Conservation (phyloP, 2,888 invertebrate genomes). For the Stenichneumon culpator region DNA sequence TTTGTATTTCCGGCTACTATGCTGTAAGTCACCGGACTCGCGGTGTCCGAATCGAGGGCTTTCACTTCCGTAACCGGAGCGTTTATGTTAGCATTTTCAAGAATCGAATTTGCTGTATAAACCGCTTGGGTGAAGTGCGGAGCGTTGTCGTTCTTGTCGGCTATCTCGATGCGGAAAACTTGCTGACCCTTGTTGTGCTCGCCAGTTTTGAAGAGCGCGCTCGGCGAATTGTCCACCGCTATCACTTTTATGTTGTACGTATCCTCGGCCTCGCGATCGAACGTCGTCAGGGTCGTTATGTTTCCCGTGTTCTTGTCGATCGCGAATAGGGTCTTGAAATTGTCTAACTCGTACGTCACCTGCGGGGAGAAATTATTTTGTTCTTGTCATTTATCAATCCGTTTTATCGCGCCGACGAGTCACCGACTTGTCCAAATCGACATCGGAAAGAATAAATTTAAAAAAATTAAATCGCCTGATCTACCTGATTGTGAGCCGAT, state of each 20-base stretch:
- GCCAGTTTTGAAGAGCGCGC: conserved; percentile 89
- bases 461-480: neutral
- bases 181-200: conserved; percentile 92
- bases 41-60: conserved; percentile 95
- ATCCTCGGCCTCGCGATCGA: conserved; percentile 94
- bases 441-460: no score
- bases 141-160: conserved; percentile 98
- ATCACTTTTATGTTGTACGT: conserved; percentile 96
- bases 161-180: conserved; percentile 95
- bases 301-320: conserved; percentile 95
- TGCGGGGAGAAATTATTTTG: conserved; percentile 10
- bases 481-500: conserved; percentile 91
- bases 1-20: conserved; percentile 95
- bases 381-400: no score
- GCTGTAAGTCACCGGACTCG: conserved; percentile 94
- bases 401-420: no score
- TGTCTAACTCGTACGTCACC: conserved; percentile 92
- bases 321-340: conserved; percentile 90
- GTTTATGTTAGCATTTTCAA: conserved; percentile 94
- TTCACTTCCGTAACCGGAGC: conserved; percentile 94
- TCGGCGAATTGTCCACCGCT: conserved; percentile 96
- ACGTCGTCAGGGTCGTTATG: conserved; percentile 92
- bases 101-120: conserved; percentile 91
- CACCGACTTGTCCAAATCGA: no score
- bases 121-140: conserved; percentile 94